Percentiles rank a stretch among this genome's conserved stretches.
Evolutionary conservation across 2,113 vertebrate species (phyloP).

Genomic region (Xiphophorus hellerii): DNA sequence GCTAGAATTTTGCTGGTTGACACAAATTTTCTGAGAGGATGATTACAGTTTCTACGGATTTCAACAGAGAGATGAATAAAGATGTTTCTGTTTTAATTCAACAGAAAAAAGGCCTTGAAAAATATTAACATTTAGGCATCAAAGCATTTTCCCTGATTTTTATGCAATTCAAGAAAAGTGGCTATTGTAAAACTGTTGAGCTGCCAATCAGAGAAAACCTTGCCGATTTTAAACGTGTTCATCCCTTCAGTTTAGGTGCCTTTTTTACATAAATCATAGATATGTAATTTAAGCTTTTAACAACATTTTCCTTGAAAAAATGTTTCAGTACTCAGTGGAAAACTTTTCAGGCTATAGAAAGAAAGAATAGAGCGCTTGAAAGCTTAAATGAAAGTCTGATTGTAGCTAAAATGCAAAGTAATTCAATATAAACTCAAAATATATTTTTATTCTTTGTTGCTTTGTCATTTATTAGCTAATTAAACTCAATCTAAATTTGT

Average conservation of each 20-base stretch:
- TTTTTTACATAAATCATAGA: neutral
- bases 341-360: neutral
- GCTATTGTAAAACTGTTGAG: neutral
- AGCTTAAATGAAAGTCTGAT: neutral
- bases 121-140: too few relatives aligned
- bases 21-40: too few relatives aligned
- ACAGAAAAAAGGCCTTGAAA: too few relatives aligned
- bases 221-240: too few relatives aligned
- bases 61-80: too few relatives aligned
- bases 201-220: too few relatives aligned
- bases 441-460: neutral
- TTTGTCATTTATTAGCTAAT: neutral
- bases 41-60: too few relatives aligned
- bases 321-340: neutral
- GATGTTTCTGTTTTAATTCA: too few relatives aligned
- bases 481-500: too few relatives aligned
- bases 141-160: neutral
- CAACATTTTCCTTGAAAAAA: too few relatives aligned
- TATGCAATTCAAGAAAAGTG: neutral
- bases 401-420: neutral
- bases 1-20: neutral
- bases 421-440: too few relatives aligned
- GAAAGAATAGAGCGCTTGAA: neutral
- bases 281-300: neutral
- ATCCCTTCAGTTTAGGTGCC: too few relatives aligned